Evolutionary conservation across 2,113 vertebrate genomes (phyloP).

Genomic region (Cheirogaleus medius): DNA sequence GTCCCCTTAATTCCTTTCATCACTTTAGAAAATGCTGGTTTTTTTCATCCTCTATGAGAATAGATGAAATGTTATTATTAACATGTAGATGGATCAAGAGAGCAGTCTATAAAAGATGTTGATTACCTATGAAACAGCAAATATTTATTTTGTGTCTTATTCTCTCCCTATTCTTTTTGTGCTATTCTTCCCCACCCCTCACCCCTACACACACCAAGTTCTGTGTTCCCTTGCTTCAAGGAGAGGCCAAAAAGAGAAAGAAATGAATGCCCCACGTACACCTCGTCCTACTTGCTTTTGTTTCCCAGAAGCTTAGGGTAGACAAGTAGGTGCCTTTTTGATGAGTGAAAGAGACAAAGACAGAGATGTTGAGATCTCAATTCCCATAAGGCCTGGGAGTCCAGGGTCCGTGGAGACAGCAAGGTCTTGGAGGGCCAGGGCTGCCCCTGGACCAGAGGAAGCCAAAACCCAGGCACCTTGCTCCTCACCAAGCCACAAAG

Average conservation of each 20-base stretch:
- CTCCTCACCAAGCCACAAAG: not conserved
- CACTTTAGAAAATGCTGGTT: not conserved
- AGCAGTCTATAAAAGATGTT: not conserved
- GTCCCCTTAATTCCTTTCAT: not conserved
- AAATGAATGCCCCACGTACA: not conserved
- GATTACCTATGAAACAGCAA: not conserved
- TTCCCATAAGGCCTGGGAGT: not conserved
- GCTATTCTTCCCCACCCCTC: not conserved
- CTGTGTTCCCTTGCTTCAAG: not conserved
- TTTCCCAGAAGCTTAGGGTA: not conserved
- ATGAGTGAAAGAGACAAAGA: not conserved
- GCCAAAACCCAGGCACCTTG: not conserved
- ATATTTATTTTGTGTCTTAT: not conserved
- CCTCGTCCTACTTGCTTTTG: not conserved
- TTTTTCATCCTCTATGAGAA: constrained; percentile 9
- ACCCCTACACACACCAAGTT: not conserved
- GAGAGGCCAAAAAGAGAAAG: not conserved
- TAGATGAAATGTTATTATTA: not conserved
- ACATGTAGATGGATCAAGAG: not conserved
- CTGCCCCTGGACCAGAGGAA: not conserved
- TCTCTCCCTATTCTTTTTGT: not conserved
- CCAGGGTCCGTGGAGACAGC: not conserved
- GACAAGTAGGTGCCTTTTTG: not conserved
- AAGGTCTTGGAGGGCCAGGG: not conserved
- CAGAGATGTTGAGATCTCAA: not conserved